Evolutionary conservation across 2,113 vertebrate genomes (phyloP).

Genomic region (Gadus chalcogrammus): DNA sequence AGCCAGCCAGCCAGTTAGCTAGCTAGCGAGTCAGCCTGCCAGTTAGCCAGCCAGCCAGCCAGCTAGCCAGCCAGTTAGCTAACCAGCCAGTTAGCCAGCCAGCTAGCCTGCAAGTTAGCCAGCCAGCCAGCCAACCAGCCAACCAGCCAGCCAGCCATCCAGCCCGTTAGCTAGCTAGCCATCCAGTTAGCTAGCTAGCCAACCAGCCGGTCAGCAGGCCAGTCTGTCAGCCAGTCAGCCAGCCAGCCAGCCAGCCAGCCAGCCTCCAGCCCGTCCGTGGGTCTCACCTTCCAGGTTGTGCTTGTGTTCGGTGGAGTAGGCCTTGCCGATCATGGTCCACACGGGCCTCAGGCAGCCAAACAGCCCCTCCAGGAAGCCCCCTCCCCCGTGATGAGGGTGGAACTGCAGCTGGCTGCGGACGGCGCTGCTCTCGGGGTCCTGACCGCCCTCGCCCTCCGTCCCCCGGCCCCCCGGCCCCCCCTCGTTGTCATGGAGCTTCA

Average conservation of each 20-base stretch:
- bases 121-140: background rate
- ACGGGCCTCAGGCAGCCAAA: constrained; percentile 91
- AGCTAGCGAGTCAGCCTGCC: no score
- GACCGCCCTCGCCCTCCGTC: constrained; percentile 64
- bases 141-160: no score
- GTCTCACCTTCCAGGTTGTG: constrained; percentile 84
- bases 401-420: constrained; percentile 77
- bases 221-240: no score
- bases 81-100: no score
- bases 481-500: constrained; percentile 85
- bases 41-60: no score
- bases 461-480: constrained; percentile 48
- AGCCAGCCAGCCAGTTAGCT: no score
- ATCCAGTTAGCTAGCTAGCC: no score
- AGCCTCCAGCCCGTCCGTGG: background rate
- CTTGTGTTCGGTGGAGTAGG: constrained; percentile 92
- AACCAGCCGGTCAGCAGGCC: no score
- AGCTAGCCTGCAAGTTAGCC: background rate
- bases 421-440: constrained; percentile 47
- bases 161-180: no score
- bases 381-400: constrained; percentile 78
- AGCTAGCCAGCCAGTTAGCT: no score
- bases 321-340: constrained; percentile 96
- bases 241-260: no score
- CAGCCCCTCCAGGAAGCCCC: constrained; percentile 89